Base-by-base conservation (phyloP, 2,113 vertebrate genomes). In the Pedionomus torquatus region DNA sequence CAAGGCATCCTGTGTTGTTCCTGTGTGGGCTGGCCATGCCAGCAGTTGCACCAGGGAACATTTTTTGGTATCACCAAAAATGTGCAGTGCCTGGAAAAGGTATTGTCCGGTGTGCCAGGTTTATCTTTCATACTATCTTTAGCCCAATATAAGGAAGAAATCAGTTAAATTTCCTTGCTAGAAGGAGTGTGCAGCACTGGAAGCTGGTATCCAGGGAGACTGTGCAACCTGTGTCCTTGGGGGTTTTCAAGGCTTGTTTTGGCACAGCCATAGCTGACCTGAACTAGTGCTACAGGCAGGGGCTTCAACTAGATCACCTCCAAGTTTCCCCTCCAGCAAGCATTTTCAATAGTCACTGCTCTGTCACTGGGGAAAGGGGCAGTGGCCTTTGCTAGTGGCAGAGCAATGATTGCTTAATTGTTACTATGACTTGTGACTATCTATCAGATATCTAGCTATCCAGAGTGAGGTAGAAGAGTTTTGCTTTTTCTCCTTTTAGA, bases 21-120 rank as follows among this genome's bases (percentile, higher is more conserved):
- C 86, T 96, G 91, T 95, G 87, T 95, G 95, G 90, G 81, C 96
- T 92, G 61, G 25, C 52, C 15, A 1, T 78, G 51, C 58, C 76
- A 66, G 13, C 14, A 66, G 33, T 64, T 0, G 0, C 35, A 76
- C n/a, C 1, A 10, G 23, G 25, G 31, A 71, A 52, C 1, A 1
- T 2, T 35, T 77, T 87, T 82, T 68, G 26, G 17, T 39, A 26
- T 69, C 55, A 28, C n/a, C 23, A 68, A 31, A 7, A 83, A 58
- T 0, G 0, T 28, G 23, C 25, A 24, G 64, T 33, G 41, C 54
- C 33, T 74, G 39, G 11, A 75, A 68, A 20, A 70, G 23, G 15
- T 49, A 24, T 75, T 35, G 39, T 86, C 30, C 94, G 24, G 18
- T 83, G 18, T 54, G 20, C 15, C 25, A 43, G 23, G 39, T 17